Conservation (phyloP, 2,888 invertebrate genomes). For the Caenorhabditis sp. region DNA sequence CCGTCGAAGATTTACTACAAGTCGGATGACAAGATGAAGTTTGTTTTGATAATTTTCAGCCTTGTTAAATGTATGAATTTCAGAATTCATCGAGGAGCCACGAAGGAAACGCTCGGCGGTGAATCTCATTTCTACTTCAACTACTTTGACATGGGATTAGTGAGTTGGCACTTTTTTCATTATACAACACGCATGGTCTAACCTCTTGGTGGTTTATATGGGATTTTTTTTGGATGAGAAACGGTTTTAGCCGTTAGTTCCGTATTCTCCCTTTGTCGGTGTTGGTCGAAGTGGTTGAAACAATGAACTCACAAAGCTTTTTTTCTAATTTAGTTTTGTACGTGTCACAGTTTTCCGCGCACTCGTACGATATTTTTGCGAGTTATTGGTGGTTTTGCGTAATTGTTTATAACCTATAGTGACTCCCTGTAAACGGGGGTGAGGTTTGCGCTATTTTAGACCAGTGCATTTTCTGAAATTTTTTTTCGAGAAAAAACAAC, state of each 20-base stretch:
- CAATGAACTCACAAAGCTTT: background rate
- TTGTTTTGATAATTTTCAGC: background rate
- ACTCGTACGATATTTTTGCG: background rate
- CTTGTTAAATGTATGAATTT: background rate
- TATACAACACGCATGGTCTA: background rate
- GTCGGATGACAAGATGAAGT: constrained; percentile 93
- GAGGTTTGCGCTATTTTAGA: too few relatives aligned
- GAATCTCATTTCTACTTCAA: constrained; percentile 97
- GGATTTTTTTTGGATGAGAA: background rate
- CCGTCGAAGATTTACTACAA: constrained; percentile 94
- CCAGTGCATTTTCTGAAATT: too few relatives aligned
- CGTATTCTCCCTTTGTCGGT: background rate
- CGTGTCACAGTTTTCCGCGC: too few relatives aligned
- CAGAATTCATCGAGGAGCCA: constrained; percentile 38
- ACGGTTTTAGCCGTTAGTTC: background rate
- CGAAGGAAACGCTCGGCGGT: constrained; percentile 31
- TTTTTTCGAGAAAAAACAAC: too few relatives aligned
- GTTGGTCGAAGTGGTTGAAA: background rate
- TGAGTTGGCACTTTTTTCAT: constrained; percentile 74
- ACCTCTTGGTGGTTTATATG: background rate
- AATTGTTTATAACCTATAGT: too few relatives aligned
- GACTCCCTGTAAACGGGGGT: too few relatives aligned
- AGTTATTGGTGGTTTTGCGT: too few relatives aligned
- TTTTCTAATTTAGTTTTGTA: too few relatives aligned
- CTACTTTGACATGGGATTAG: constrained; percentile 93